These are phyloP conservation scores for Mesoligia furuncula DNA, from an alignment of 2,888 invertebrate genomes.

Conservation along the genomic window DNA sequence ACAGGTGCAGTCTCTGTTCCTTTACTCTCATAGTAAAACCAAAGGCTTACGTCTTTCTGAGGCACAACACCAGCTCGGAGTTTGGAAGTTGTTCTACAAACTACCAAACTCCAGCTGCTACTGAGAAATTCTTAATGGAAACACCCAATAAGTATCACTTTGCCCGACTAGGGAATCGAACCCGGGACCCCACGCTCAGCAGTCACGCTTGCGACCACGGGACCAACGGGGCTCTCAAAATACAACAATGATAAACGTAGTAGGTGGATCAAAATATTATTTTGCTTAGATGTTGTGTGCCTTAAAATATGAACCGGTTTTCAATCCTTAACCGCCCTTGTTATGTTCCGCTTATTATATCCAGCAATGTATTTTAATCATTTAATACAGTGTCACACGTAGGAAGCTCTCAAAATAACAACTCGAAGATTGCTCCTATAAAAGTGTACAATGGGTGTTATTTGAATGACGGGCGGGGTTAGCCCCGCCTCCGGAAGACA, in stretches of 20 bases:
- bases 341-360: constrained; percentile 24
- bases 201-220: too few species aligned
- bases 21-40: too few species aligned
- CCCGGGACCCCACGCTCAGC: too few species aligned
- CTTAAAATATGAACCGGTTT: constrained; percentile 17
- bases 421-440: constrained; percentile 69
- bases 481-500: constrained; percentile 65
- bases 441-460: constrained; percentile 68
- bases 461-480: constrained; percentile 69
- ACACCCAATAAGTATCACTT: too few species aligned
- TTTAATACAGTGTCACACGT: constrained; percentile 48
- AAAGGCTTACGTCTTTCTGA: too few species aligned
- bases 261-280: neutral
- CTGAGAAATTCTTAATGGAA: too few species aligned
- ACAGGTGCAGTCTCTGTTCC: too few species aligned
- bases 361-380: constrained; percentile 1
- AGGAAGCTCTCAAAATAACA: constrained; percentile 59
- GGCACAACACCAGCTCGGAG: too few species aligned
- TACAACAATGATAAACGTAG: neutral
- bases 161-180: too few species aligned
- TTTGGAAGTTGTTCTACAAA: too few species aligned
- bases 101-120: too few species aligned
- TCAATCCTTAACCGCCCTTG: constrained; percentile 25
- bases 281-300: neutral
- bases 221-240: too few species aligned